Conservation (phyloP, 2,113 vertebrate species). For the Brachypodius melanocephalos region DNA sequence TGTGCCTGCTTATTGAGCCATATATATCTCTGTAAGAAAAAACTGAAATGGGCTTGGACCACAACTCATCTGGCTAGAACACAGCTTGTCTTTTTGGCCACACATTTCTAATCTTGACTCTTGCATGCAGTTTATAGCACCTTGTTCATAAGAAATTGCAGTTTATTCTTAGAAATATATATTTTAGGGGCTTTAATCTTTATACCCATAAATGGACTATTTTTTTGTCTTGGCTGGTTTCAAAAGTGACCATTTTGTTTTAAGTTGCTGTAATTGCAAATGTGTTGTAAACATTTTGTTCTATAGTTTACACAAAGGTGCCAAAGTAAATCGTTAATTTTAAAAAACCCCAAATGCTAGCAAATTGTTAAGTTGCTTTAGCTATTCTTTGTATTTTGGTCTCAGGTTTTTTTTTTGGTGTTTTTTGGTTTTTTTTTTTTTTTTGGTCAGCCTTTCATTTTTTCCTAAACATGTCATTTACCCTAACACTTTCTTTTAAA, state of each 20-base stretch:
- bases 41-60: conserved; percentile 44
- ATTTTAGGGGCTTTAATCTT: conserved; percentile 70
- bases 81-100: conserved; percentile 51
- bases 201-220: conserved; percentile 61
- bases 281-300: conserved; percentile 70
- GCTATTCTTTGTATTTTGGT: conserved; percentile 52
- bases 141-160: conserved; percentile 69
- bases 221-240: conserved; percentile 71
- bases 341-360: background rate
- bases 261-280: conserved; percentile 62
- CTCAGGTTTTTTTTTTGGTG: background rate
- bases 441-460: background rate
- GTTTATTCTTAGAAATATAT: conserved; percentile 68
- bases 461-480: conserved; percentile 53
- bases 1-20: conserved; percentile 72
- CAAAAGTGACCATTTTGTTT: conserved; percentile 68
- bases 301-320: conserved; percentile 68
- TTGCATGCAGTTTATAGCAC: conserved; percentile 72
- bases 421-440: no score
- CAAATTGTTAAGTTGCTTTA: conserved; percentile 57
- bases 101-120: conserved; percentile 59
- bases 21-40: conserved; percentile 57
- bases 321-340: conserved; percentile 69
- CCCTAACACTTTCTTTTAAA: conserved; percentile 49
- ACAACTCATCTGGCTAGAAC: conserved; percentile 55